Percentiles rank a stretch among this genome's conserved stretches.
phyloP scores from a whole-genome alignment of 2,797 vertebrate species.

The Pangasius sanitwongsei region DNA sequence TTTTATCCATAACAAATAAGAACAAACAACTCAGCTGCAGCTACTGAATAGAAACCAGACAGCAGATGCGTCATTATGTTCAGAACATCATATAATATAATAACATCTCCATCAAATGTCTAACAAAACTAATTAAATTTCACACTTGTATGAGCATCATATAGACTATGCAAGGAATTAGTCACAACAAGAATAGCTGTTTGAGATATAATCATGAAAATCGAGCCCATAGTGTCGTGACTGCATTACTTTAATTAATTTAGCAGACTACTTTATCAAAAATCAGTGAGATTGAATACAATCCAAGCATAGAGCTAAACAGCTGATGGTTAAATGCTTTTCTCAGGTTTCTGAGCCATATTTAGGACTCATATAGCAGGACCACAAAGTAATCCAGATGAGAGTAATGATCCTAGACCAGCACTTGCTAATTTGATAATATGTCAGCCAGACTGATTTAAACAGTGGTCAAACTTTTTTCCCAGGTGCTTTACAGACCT shows the following conservation, averaged over 20 bases:
- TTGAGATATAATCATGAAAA: constrained; percentile 1
- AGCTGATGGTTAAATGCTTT: neutral
- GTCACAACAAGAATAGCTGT: neutral
- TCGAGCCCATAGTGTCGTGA: neutral
- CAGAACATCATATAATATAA: neutral
- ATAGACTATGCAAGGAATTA: neutral
- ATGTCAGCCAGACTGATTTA: constrained; percentile 24
- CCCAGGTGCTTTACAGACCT: neutral
- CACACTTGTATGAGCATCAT: neutral
- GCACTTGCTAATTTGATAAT: constrained; percentile 19
- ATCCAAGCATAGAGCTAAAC: no score
- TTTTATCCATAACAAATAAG: neutral
- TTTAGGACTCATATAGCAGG: neutral
- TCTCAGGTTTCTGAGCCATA: neutral
- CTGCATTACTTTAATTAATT: neutral
- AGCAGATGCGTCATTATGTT: neutral
- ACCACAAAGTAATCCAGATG: constrained; percentile 1
- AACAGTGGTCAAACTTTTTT: neutral
- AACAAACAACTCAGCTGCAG: neutral
- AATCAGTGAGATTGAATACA: neutral
- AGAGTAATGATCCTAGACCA: constrained; percentile 1
- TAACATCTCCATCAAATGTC: constrained; percentile 1
- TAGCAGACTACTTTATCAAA: neutral
- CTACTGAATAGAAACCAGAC: neutral
- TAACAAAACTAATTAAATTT: neutral